Conservation (phyloP, 2,888 invertebrate genomes). For the Eristalinus aeneus region DNA sequence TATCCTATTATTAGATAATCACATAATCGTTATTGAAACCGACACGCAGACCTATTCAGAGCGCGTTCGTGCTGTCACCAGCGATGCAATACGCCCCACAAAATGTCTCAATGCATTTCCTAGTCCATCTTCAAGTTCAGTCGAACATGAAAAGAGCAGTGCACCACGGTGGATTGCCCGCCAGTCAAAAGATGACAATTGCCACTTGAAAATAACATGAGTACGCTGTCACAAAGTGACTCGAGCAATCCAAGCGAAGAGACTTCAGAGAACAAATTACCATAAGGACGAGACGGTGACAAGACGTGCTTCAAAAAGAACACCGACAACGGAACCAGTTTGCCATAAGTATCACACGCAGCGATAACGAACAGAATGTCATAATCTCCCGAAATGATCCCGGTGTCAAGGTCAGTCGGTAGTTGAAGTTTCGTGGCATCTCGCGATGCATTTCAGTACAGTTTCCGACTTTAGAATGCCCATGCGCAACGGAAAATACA, state of each 20-base stretch:
- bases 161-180: constrained; percentile 16
- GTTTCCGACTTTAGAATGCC: not conserved
- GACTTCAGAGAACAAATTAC: not conserved
- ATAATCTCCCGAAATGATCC: constrained; percentile 16
- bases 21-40: constrained; percentile 1
- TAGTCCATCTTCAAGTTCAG: not conserved
- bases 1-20: not conserved
- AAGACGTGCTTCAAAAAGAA: not conserved
- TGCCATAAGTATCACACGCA: not conserved
- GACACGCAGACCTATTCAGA: not conserved
- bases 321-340: not conserved
- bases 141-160: not conserved
- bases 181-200: not conserved
- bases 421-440: not conserved
- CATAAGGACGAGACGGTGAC: not conserved
- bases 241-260: not conserved
- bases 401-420: constrained; percentile 3
- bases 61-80: not conserved
- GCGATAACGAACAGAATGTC: constrained; percentile 6
- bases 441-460: not conserved
- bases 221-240: not conserved
- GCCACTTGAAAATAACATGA: not conserved
- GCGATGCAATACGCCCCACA: not conserved
- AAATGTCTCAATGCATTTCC: not conserved
- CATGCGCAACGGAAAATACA: not conserved